A percentile compares a stretch with the other conserved stretches of the same genome.
phyloP scores from a whole-genome alignment of 2,888 invertebrate genomes.

The Andricus quercusramuli region DNA sequence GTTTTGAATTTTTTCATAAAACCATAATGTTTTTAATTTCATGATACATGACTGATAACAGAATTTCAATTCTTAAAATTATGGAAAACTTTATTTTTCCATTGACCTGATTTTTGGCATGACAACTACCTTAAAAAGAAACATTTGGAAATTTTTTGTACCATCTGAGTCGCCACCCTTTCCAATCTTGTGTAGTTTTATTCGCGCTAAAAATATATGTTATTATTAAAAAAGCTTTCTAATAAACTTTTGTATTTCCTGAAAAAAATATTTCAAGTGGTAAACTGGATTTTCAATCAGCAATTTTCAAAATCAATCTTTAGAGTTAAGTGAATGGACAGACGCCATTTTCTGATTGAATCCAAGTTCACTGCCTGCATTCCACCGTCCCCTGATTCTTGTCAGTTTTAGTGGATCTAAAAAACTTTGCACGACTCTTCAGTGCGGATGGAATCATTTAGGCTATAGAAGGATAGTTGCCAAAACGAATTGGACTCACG shows the following conservation, averaged over 20 bases:
- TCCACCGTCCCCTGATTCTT: slow-evolving; percentile 76
- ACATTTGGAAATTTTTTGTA: background rate
- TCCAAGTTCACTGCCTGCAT: slow-evolving; percentile 76
- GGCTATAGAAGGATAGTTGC: slow-evolving; percentile 67
- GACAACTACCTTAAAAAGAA: background rate
- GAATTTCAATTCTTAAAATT: no score
- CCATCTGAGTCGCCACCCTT: background rate
- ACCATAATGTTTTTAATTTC: no score
- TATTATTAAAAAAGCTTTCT: background rate
- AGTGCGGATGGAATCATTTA: slow-evolving; percentile 44
- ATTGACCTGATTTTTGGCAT: no score
- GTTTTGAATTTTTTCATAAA: no score
- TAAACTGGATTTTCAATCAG: slow-evolving; percentile 24
- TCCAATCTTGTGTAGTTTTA: background rate
- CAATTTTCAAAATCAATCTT: slow-evolving; percentile 63
- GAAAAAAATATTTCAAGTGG: background rate
- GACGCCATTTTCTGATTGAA: slow-evolving; percentile 77
- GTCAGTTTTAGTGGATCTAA: slow-evolving; percentile 70
- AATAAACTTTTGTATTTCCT: background rate
- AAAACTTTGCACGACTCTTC: slow-evolving; percentile 62
- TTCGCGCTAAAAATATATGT: background rate
- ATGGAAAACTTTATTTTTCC: no score
- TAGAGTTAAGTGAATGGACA: slow-evolving; percentile 53
- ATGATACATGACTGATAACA: no score
- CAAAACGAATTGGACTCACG: slow-evolving; percentile 70